A percentile compares a stretch with the other conserved stretches of the same genome.
These are phyloP conservation scores for Drosophila teissieri DNA, from an alignment of 1,140 invertebrate genomes.

Conservation along the genomic window DNA sequence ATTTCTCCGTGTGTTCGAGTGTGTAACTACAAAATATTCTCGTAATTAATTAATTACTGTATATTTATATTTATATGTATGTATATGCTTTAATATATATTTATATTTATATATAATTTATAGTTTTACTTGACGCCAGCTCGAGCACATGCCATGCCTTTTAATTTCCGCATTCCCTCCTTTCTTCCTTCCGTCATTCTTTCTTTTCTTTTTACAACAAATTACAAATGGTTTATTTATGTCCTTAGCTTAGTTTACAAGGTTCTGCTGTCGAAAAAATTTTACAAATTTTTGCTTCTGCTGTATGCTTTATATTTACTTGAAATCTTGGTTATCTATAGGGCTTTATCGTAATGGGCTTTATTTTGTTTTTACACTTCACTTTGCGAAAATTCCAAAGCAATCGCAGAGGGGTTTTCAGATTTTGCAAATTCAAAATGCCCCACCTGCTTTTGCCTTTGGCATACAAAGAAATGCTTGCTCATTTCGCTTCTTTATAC, in stretches of 20 bases:
- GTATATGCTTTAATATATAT: slow-evolving; percentile 61
- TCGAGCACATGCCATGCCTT: slow-evolving; percentile 44
- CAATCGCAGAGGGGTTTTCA: slow-evolving; percentile 30
- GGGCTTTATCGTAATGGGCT: slow-evolving; percentile 31
- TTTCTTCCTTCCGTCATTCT: slow-evolving; percentile 14
- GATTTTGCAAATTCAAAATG: slow-evolving; percentile 12
- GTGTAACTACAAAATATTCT: slow-evolving; percentile 75
- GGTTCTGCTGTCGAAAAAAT: slow-evolving; percentile 62
- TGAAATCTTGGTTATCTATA: slow-evolving; percentile 52
- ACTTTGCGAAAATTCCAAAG: slow-evolving; percentile 60
- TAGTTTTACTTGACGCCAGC: slow-evolving; percentile 72
- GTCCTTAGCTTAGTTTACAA: slow-evolving; percentile 74
- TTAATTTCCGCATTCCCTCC: slow-evolving; percentile 10
- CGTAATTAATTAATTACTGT: slow-evolving; percentile 65
- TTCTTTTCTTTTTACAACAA: slow-evolving; percentile 76
- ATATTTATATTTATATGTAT: slow-evolving; percentile 63
- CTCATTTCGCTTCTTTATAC: slow-evolving; percentile 32
- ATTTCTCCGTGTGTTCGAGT: slow-evolving; percentile 25
- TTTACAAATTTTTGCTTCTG: slow-evolving; percentile 69
- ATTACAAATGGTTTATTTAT: slow-evolving; percentile 75
- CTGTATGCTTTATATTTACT: slow-evolving; percentile 51
- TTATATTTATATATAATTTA: slow-evolving; percentile 63
- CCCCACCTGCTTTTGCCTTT: slow-evolving; percentile 2
- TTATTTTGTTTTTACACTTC: slow-evolving; percentile 55
- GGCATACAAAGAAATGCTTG: slow-evolving; percentile 26